phyloP scores from a whole-genome alignment of 1,140 invertebrate genomes.

The Conopomorpha cramerella region DNA sequence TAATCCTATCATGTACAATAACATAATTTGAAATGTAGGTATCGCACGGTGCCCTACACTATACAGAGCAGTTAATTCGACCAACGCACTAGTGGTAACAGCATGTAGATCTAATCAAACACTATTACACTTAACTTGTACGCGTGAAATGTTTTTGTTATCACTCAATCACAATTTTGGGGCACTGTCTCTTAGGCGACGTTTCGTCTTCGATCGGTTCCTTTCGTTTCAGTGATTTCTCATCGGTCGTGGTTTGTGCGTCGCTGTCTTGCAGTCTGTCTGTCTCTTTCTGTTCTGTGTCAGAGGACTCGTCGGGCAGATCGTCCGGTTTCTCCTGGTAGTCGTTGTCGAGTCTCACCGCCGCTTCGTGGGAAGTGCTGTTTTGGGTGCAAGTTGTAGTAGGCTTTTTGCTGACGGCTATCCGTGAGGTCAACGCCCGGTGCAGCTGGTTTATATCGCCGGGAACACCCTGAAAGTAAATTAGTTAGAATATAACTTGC shows the following conservation, averaged over 20 bases:
- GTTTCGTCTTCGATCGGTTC: constrained; percentile 33
- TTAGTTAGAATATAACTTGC: too few relatives aligned
- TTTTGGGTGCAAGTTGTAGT: constrained; percentile 13
- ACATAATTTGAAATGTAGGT: too few relatives aligned
- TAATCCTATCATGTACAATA: too few relatives aligned
- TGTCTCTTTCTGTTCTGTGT: constrained; percentile 11
- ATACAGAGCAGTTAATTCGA: too few relatives aligned
- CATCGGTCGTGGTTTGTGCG: constrained; percentile 9
- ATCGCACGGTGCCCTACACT: too few relatives aligned
- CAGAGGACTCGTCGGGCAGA: constrained; percentile 17
- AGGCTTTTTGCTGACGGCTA: constrained; percentile 24
- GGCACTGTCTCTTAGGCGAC: constrained; percentile 44
- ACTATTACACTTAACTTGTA: too few relatives aligned
- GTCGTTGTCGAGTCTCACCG: constrained; percentile 26
- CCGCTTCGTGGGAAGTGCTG: constrained; percentile 23
- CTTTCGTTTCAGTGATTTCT: constrained; percentile 36
- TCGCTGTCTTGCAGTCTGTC: constrained; percentile 10
- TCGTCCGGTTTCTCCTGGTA: background rate
- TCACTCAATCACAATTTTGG: constrained; percentile 28
- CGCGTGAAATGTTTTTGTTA: too few relatives aligned
- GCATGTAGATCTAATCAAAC: too few relatives aligned
- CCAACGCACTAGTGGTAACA: too few relatives aligned
- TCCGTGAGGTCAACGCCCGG: constrained; percentile 61
- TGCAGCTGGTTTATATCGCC: constrained; percentile 79
- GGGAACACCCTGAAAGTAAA: constrained; percentile 68